A percentile compares a stretch with the other conserved stretches of the same genome.
These are phyloP conservation scores for Drosophila testacea DNA, from an alignment of 2,888 invertebrate genomes.

Conservation along the genomic window DNA sequence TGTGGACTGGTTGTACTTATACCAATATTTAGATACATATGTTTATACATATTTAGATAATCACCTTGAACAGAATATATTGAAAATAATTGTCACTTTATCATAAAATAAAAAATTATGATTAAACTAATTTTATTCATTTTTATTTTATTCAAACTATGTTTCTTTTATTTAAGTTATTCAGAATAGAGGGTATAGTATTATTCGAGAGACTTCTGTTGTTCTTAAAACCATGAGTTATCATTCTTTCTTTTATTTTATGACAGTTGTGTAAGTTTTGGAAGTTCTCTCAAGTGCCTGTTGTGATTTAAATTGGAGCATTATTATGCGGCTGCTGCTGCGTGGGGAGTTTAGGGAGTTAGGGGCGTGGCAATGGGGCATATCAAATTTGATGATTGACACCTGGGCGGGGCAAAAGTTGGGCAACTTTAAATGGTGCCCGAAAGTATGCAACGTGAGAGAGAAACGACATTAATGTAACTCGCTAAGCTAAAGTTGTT, in stretches of 20 bases:
- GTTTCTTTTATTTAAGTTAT: not conserved
- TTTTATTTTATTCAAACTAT: not conserved
- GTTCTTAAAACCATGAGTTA: conserved; percentile 7
- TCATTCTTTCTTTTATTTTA: conserved; percentile 51
- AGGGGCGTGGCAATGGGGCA: conserved; percentile 34
- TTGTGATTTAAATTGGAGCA: conserved; percentile 49
- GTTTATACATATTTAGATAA: too few relatives aligned
- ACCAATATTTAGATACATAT: not conserved
- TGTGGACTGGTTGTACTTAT: too few relatives aligned
- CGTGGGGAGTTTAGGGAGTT: not conserved
- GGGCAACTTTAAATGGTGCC: conserved; percentile 53
- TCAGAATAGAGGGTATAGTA: not conserved
- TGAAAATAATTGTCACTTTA: not conserved
- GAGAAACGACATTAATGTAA: conserved; percentile 64
- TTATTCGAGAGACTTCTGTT: not conserved
- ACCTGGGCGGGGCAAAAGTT: conserved; percentile 50
- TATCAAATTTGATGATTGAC: conserved; percentile 64
- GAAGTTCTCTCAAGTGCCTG: conserved; percentile 45
- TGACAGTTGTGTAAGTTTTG: conserved; percentile 50
- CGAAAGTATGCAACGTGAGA: conserved; percentile 42
- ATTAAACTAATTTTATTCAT: not conserved
- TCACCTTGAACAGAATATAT: too few relatives aligned
- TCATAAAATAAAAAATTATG: not conserved
- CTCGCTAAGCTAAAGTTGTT: conserved; percentile 32
- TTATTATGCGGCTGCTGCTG: conserved; percentile 8